A percentile compares a stretch with the other conserved stretches of the same genome.
Evolutionary conservation across 1,140 invertebrate species (phyloP).

Genomic region (Sycophaga agraensis): DNA sequence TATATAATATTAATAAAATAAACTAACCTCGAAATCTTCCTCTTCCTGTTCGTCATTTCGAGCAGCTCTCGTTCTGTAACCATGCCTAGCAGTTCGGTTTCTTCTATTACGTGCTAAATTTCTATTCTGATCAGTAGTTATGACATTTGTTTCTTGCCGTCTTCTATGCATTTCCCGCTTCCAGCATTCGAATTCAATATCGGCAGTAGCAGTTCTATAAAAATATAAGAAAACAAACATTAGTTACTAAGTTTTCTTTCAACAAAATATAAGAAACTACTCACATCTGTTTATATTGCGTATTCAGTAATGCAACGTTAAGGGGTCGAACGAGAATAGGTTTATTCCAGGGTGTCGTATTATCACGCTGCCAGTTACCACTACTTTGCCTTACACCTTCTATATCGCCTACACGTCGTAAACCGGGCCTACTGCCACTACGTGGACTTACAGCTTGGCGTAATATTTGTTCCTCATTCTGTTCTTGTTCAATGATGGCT

Average conservation of each 20-base stretch:
- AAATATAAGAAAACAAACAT: slow-evolving; percentile 8
- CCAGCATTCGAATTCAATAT: slow-evolving; percentile 67
- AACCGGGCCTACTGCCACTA: slow-evolving; percentile 59
- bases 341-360: slow-evolving; percentile 65
- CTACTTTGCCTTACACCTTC: slow-evolving; percentile 78
- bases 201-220: slow-evolving; percentile 54
- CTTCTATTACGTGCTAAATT: slow-evolving; percentile 40
- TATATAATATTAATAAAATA: too few species aligned
- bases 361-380: slow-evolving; percentile 76
- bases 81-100: slow-evolving; percentile 50
- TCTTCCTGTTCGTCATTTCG: slow-evolving; percentile 58
- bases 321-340: slow-evolving; percentile 71
- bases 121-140: slow-evolving; percentile 34
- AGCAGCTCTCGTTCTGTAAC: slow-evolving; percentile 62
- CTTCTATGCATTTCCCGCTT: slow-evolving; percentile 70
- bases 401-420: slow-evolving; percentile 65
- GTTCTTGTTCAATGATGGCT: slow-evolving; percentile 33
- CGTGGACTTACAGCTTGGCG: slow-evolving; percentile 51
- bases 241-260: too few species aligned
- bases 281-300: slow-evolving; percentile 53
- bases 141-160: slow-evolving; percentile 52
- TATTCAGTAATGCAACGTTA: slow-evolving; percentile 51
- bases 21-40: slow-evolving; percentile 53
- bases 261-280: too few species aligned
- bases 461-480: slow-evolving; percentile 31